Base-by-base conservation (phyloP, 2,888 invertebrate genomes). In the Lithophane socia region DNA sequence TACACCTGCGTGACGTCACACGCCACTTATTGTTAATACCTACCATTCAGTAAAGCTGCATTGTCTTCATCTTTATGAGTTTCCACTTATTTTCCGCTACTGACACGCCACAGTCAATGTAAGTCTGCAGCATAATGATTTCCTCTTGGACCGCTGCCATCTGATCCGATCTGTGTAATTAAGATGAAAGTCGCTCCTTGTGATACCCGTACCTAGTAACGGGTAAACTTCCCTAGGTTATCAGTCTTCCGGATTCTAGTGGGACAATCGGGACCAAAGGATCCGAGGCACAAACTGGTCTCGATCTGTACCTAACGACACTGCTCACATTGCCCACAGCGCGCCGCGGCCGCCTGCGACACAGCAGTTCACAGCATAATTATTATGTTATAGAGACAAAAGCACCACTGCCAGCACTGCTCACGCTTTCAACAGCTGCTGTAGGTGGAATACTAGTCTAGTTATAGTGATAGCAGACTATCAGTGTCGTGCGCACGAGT, bases 1-100 rank as follows among this genome's bases (percentile, higher is more conserved):
- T 86, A 88, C 91, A 94, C 94, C 93, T 93, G 94, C 77, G 91
- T 93, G 93, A 93, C 94, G 94, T 94, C 93, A 93, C 90, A 78
- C 80, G 56, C 58, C 70, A 65, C 65, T 63, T 79, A 78, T 72
- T 47, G 77, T 64, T 67, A 82, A 75, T 81, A 84, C 61, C 68
- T 81, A 84, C 61, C 68, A 80, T 85, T 76, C 68, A 67, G 56
- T 24, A 73, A 56, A 60, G 12, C 49, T 73, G 60, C 44, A 75
- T 63, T 73, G 54, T 84, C 49, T 64, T 68, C 54, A 47, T 65
- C 9, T 37, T 80, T 72, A 54, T 56, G n/a, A 64, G 52, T 58
- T 44, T 24, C 18, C 21, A 52, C 21, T 52, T 29, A 64, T 75
- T 72, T 71, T 29, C 44, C 13, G 64, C 54, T 63, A 21, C 16